Conservation (phyloP, 2,888 invertebrate species). For the Chrysolina oricalcia region DNA sequence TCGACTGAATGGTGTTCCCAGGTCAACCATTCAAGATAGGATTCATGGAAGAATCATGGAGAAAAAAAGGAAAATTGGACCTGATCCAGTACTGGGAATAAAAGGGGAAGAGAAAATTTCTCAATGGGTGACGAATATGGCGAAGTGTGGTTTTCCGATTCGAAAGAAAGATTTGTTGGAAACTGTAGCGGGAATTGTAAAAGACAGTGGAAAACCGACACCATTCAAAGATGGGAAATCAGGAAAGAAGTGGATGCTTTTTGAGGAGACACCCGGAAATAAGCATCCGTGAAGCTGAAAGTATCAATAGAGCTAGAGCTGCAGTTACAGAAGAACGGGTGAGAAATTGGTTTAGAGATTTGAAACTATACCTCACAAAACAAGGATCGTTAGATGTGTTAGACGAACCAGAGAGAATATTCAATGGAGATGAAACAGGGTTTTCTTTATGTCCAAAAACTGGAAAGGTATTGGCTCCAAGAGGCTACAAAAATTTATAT, state of each 20-base stretch:
- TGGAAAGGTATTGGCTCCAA: constrained; percentile 43
- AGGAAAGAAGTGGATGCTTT: too few relatives aligned
- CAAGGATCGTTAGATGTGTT: constrained; percentile 37
- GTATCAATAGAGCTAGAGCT: constrained; percentile 36
- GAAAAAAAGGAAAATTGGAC: constrained; percentile 25
- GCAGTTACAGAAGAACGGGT: constrained; percentile 50
- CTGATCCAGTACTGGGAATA: constrained; percentile 3
- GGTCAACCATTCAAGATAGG: neutral
- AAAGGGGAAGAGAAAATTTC: constrained; percentile 58
- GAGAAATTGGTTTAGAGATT: constrained; percentile 34
- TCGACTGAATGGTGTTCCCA: too few relatives aligned
- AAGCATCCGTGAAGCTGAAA: constrained; percentile 35
- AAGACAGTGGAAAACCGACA: too few relatives aligned
- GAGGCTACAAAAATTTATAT: constrained; percentile 41
- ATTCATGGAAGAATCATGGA: constrained; percentile 2
- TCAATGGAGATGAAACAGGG: constrained; percentile 64
- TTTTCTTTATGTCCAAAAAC: constrained; percentile 60
- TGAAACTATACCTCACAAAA: constrained; percentile 26
- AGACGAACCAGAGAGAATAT: constrained; percentile 56
- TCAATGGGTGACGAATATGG: too few relatives aligned
- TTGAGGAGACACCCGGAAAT: too few relatives aligned
- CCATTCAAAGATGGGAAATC: too few relatives aligned
- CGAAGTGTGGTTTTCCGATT: constrained; percentile 62
- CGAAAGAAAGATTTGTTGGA: constrained; percentile 57
- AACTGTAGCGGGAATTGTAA: too few relatives aligned